Evolutionary conservation across 2,113 vertebrate genomes (phyloP).

Genomic region (Sus scrofa): DNA sequence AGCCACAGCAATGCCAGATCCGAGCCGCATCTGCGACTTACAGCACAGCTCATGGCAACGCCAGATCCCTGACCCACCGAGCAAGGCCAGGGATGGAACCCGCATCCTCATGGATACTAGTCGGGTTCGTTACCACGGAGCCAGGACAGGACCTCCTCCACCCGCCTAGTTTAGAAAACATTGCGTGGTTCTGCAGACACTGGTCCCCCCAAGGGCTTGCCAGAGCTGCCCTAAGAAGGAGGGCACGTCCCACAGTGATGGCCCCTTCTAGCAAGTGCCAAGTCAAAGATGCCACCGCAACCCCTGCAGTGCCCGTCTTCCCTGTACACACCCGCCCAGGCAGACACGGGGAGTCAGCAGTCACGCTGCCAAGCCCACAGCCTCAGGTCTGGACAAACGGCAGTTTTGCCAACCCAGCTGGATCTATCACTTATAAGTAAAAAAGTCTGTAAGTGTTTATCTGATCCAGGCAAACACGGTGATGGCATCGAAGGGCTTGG

Average conservation of each 20-base stretch:
- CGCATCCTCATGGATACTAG: too few species aligned
- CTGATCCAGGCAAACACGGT: slow-evolving; percentile 84
- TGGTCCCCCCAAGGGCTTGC: background rate
- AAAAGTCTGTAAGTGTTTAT: slow-evolving; percentile 86
- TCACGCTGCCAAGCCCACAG: background rate
- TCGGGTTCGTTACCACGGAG: too few species aligned
- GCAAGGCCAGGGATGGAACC: too few species aligned
- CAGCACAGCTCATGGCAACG: too few species aligned
- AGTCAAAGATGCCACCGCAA: background rate
- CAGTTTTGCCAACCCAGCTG: slow-evolving; percentile 41
- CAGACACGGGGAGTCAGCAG: background rate
- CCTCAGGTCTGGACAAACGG: background rate
- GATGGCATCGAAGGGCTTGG: slow-evolving; percentile 68
- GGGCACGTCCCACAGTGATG: too few species aligned
- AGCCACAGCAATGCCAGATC: too few species aligned
- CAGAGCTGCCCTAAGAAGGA: background rate
- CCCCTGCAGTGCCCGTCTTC: too few species aligned
- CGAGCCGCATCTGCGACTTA: too few species aligned
- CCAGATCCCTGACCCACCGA: too few species aligned
- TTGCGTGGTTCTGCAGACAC: background rate
- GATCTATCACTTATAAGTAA: slow-evolving; percentile 73
- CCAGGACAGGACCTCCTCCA: too few species aligned
- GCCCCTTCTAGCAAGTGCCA: accelerated
- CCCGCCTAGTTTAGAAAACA: background rate
- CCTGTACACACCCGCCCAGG: accelerated